Evolutionary conservation across 2,113 vertebrate species (phyloP).

Genomic region (Datnioides undecimradiatus): DNA sequence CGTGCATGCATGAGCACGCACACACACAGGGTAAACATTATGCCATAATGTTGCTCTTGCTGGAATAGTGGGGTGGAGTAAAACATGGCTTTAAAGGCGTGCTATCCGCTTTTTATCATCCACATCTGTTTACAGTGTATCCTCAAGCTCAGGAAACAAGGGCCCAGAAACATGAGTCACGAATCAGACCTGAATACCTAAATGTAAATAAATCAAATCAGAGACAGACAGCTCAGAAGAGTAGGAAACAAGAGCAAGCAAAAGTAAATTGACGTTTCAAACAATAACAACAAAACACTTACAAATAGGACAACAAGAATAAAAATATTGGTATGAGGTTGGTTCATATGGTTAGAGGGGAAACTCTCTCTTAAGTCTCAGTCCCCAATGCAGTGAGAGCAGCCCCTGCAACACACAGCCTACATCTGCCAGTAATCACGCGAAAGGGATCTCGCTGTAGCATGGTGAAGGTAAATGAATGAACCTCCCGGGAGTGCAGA

Average conservation of each 20-base stretch:
- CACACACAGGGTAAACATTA: constrained; percentile 30
- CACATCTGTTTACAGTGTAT: constrained; percentile 59
- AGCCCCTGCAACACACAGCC: constrained; percentile 9
- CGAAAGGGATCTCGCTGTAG: constrained; percentile 40
- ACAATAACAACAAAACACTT: neutral
- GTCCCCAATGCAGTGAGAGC: neutral
- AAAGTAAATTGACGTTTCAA: neutral
- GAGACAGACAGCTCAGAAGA: constrained; percentile 13
- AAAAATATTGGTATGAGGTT: neutral
- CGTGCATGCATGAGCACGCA: neutral
- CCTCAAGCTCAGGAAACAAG: constrained; percentile 48
- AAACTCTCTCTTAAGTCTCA: constrained; percentile 3
- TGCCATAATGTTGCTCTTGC: constrained; percentile 22
- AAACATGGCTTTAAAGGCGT: constrained; percentile 46
- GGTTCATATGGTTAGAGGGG: neutral
- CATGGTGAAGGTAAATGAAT: constrained; percentile 62
- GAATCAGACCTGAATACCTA: constrained; percentile 33
- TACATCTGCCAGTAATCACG: constrained; percentile 63
- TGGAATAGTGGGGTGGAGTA: constrained; percentile 38
- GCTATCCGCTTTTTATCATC: constrained; percentile 62
- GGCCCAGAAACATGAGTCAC: constrained; percentile 28
- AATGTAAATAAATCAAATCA: constrained; percentile 33
- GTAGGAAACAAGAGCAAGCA: neutral
- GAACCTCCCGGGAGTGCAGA: constrained; percentile 46
- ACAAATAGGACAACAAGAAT: neutral